Percentiles rank a stretch among this genome's conserved stretches.
Evolutionary conservation across 92 coral and sea anemone species (phyloP).

Genomic region (Anthopleura xanthogrammica): DNA sequence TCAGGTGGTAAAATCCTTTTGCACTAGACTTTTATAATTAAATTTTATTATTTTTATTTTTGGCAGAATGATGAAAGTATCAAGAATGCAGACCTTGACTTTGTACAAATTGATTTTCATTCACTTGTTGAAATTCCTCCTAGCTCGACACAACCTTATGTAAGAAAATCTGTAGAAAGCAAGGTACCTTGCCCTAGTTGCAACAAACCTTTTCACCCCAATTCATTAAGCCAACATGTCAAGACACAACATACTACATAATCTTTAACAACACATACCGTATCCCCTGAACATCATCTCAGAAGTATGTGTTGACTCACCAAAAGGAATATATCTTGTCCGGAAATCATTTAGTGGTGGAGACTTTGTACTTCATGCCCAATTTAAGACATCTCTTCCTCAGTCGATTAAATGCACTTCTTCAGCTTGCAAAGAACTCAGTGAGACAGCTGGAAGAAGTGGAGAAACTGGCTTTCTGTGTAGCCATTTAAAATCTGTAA

Average conservation of each 20-base stretch:
- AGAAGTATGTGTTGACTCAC: background rate
- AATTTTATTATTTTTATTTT: no score
- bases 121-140: background rate
- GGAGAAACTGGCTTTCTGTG: background rate
- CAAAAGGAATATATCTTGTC: background rate
- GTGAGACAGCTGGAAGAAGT: conserved; percentile 1
- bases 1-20: background rate
- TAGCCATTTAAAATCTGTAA: background rate
- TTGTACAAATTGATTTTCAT: background rate
- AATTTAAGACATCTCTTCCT: background rate
- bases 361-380: background rate
- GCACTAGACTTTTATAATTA: background rate
- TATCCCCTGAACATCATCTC: background rate
- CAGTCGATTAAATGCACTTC: background rate
- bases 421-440: background rate
- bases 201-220: background rate
- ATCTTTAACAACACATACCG: background rate
- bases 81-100: background rate
- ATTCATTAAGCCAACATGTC: background rate
- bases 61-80: conserved; percentile 1
- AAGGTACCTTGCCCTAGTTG: background rate
- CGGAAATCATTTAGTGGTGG: conserved; percentile 1
- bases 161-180: background rate
- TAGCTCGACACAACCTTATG: background rate
- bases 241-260: background rate